Base-by-base conservation (phyloP, 2,888 invertebrate genomes). In the Malthinus flaveolus region DNA sequence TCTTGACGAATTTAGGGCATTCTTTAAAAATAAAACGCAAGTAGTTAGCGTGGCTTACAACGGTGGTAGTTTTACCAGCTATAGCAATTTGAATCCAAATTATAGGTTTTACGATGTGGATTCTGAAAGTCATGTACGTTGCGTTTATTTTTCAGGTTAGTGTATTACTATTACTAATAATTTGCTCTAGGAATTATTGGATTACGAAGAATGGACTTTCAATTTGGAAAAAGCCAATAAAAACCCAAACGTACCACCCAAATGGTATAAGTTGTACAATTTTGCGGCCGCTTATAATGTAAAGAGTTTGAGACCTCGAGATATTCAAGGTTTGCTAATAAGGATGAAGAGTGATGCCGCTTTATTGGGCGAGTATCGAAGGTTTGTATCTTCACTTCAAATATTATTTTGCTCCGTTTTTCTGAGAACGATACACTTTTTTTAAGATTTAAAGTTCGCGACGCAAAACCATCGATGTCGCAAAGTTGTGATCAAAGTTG, bases 1-100 rank as follows among this genome's bases (percentile, higher is more conserved):
- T 72, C 83, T 83, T 1, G 93, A 93, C 68, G 88, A 89, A 72
- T 83, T 91, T 67, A 85, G 86, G 70, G 77, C 93, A 51, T 89
- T 88, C 74, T 92, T 90, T 71, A 81, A 82, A 60, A 70, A 78
- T 8, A 72, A 80, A 3, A 80, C 83, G 9, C 76, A 78, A 0
- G 83, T 93, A 0, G 82, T 85, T 3, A 87, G 84, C 63, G 82
- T 93, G 1, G 88, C 89, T 7, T 95, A 89, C 84, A 89, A 93
- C 51, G 90, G 73, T 7, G 75, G 70, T 3, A 75, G 75, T 63
- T 68, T 75, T 48, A 73, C 75, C 4, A 71, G 75, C 5, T 61
- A 12, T 33, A 32, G n/a, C 3, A 93, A 85, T 69, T 76, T 83
- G 0, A 78, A 85, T 69, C 86, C 90, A 60, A 95, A 75, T 63